Base-by-base conservation (phyloP, 1,140 invertebrate species). In the Holcopasites calliopsidis region DNA sequence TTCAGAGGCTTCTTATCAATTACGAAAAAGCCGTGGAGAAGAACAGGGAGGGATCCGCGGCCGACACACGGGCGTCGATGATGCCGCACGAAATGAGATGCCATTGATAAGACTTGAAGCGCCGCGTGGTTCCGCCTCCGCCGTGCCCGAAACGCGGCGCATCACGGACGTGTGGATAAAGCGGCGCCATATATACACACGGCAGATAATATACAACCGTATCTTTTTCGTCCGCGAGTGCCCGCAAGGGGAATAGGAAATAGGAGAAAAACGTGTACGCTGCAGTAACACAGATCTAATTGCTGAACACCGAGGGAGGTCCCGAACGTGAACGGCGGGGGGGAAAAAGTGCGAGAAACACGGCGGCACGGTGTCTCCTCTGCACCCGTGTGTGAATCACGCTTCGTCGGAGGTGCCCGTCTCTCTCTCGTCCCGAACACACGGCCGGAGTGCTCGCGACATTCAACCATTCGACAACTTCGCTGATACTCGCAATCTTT, bases 331-430 rank as follows among this genome's bases (percentile, higher is more conserved):
- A 21, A 40, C 8, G 16, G n/a, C 33, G 11, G 13, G 18, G 28
- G 57, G 1, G n/a, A 38, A 10, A 23, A n/a, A 35, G 21, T 0
- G 21, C 7, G 33, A 16, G n/a, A 16, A 10, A 16, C n/a, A 38
- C 11, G n/a, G 62, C 79, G 79, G 77, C 76, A 75, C 79, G 82
- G 84, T 85, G 73, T 65, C 70, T n/a, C n/a, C n/a, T n/a, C n/a
- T 83, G 77, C 73, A 83, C 73, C 82, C 85, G 82, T 86, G 84
- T 77, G 80, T 86, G 85, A 86, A 84, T 86, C 85, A 85, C 85
- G 82, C 44, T 18, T n/a, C 84, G 82, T 79, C 42, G 33, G 74
- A 78, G 78, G 80, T 76, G 82, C 76, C 76, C 71, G 82, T 78
- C 79, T 80, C 55, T 77, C 68, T 74, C 69, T 66, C 62, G 73